phyloP scores from a whole-genome alignment of 2,888 invertebrate genomes.

The Cephus sareptanus region DNA sequence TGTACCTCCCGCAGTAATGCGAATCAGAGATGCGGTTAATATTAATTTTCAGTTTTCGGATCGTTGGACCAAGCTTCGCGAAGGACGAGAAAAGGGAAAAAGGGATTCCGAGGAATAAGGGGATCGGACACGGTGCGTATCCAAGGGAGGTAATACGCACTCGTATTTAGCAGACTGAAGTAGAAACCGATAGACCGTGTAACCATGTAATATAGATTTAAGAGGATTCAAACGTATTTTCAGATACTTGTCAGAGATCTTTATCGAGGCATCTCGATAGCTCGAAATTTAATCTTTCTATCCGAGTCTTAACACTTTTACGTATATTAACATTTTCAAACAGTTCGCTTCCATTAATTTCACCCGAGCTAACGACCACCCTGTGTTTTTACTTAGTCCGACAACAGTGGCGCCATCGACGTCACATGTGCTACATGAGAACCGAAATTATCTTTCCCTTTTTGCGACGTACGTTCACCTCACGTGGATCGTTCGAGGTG shows the following conservation, averaged over 20 bases:
- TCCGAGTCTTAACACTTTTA: background rate
- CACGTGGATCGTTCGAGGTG: background rate
- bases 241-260: background rate
- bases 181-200: background rate
- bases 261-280: background rate
- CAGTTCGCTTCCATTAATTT: background rate
- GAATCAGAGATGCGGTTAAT: constrained; percentile 55
- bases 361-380: background rate
- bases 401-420: background rate
- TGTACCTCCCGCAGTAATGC: constrained; percentile 48
- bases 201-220: background rate
- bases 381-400: background rate
- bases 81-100: background rate
- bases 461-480: background rate
- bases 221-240: background rate
- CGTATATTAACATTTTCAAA: background rate
- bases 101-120: background rate
- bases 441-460: background rate
- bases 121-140: background rate
- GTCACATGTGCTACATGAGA: background rate
- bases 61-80: constrained; percentile 31
- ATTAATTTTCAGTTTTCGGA: constrained; percentile 48
- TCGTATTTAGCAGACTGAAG: background rate
- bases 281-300: background rate
- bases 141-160: background rate